Conservation (phyloP, 2,888 invertebrate species). For the Boloria euphrosyne region DNA sequence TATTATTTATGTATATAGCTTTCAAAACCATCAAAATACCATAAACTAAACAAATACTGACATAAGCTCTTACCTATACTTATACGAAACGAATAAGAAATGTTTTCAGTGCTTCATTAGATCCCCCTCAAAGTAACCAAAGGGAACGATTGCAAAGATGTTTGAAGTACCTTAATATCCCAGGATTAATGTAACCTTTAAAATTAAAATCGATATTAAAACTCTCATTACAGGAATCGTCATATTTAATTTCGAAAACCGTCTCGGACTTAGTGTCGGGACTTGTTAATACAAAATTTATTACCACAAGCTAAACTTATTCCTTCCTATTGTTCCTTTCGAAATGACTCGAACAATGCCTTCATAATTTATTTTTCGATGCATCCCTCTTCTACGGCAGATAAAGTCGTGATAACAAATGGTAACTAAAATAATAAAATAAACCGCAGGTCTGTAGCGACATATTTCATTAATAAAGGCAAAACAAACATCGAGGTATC, state of each 20-base stretch:
- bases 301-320: constrained; percentile 71
- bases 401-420: constrained; percentile 82
- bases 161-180: constrained; percentile 71
- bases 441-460: constrained; percentile 71
- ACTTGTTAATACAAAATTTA: constrained; percentile 74
- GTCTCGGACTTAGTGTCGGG: constrained; percentile 43
- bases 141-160: constrained; percentile 59
- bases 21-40: too few relatives aligned
- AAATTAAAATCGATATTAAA: constrained; percentile 73
- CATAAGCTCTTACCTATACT: background rate
- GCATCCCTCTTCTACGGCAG: constrained; percentile 71
- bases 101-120: constrained; percentile 67
- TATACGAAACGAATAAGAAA: constrained; percentile 9
- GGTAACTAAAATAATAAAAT: constrained; percentile 82
- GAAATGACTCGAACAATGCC: constrained; percentile 76
- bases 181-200: constrained; percentile 72
- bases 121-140: constrained; percentile 55
- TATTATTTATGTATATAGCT: too few relatives aligned
- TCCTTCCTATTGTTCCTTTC: constrained; percentile 73
- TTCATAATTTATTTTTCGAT: constrained; percentile 80
- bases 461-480: constrained; percentile 82
- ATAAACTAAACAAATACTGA: background rate
- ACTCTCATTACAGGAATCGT: constrained; percentile 38
- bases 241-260: constrained; percentile 42
- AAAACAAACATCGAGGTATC: constrained; percentile 76